These are phyloP conservation scores for Folsomia manolachei DNA, from an alignment of 2,888 invertebrate species.

Conservation along the genomic window DNA sequence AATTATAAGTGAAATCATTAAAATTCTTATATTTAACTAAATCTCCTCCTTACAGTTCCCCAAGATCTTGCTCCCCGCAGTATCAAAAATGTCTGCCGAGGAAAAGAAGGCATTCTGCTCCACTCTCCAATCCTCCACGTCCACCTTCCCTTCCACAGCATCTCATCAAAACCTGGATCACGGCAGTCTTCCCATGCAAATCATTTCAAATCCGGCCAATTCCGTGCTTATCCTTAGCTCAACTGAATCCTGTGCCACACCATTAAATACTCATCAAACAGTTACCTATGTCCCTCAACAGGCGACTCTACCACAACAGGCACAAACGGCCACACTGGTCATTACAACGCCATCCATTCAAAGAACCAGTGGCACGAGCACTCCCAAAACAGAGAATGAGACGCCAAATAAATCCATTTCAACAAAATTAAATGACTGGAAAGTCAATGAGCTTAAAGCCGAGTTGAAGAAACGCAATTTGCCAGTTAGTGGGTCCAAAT, in stretches of 20 bases:
- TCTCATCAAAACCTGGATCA: neutral
- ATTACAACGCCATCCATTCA: neutral
- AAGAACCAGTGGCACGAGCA: slow-evolving; percentile 12
- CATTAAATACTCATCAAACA: neutral
- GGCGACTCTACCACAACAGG: slow-evolving; percentile 26
- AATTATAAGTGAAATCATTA: neutral
- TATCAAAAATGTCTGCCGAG: slow-evolving; percentile 13
- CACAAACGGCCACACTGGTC: neutral
- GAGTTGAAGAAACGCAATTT: slow-evolving; percentile 90
- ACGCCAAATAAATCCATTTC: slow-evolving; percentile 16
- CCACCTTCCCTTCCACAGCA: neutral
- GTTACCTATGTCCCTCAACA: neutral
- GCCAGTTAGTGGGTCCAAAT: slow-evolving; percentile 94
- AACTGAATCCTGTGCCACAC: neutral
- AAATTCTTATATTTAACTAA: slow-evolving; percentile 6
- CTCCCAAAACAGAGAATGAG: slow-evolving; percentile 18
- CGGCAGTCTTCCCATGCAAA: neutral
- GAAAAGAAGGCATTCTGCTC: slow-evolving; percentile 13
- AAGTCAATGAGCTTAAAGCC: slow-evolving; percentile 84
- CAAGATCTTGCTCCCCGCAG: slow-evolving; percentile 16
- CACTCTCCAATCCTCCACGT: neutral
- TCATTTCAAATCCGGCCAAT: neutral
- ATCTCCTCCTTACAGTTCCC: slow-evolving; percentile 18
- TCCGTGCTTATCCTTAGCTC: neutral
- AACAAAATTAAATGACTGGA: slow-evolving; percentile 48